Base-by-base conservation (phyloP, 2,113 vertebrate genomes). In the Orientallactaga bullata region DNA sequence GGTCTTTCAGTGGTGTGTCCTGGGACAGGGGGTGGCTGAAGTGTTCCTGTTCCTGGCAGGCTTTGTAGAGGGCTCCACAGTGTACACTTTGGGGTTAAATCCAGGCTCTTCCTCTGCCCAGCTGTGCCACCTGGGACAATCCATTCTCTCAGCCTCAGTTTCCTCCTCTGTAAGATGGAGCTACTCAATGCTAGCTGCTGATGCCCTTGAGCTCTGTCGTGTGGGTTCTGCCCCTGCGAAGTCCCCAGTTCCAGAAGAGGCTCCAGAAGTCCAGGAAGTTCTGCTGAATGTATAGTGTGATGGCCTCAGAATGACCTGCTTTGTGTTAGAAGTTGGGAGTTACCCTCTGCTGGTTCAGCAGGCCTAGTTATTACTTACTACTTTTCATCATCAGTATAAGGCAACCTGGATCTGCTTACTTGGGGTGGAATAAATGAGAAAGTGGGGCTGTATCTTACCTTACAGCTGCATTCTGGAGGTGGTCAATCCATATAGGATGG, bases 401-500 rank as follows among this genome's bases (percentile, higher is more conserved):
- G 28, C 28, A 12, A 74, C 68, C 32, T 24, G 68, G 39, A 66
- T 8, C 12, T 32, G 39, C 7, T 84, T 55, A n/a, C 69, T 88
- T n/a, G 18, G 0, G 5, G 23, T 28, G 55, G 42, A 8, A 15
- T 39, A 28, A 55, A 10, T 13, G 17, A 76, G 81, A 63, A 15
- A 55, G 26, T 1, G 60, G 30, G 32, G 73, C 8, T 26, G 0
- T 32, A 4, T 42, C 26, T 66, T 16, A n/a, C 10, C 47, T 32
- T 5, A 15, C 3, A 6, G 10, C 88, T 42, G 26, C 37, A 30
- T 24, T 3, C 30, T 30, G 17, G 73, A n/a, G 77, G 18, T 26
- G 66, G 10, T 5, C 11, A 17, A 4, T 3, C 18, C 9, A 0
- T 0, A 20, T 26, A 26, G 39, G 68, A 21, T 2, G 17, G 58